Evolutionary conservation across 2,888 invertebrate species (phyloP).

Genomic region (Synanthedon myopaeformis): DNA sequence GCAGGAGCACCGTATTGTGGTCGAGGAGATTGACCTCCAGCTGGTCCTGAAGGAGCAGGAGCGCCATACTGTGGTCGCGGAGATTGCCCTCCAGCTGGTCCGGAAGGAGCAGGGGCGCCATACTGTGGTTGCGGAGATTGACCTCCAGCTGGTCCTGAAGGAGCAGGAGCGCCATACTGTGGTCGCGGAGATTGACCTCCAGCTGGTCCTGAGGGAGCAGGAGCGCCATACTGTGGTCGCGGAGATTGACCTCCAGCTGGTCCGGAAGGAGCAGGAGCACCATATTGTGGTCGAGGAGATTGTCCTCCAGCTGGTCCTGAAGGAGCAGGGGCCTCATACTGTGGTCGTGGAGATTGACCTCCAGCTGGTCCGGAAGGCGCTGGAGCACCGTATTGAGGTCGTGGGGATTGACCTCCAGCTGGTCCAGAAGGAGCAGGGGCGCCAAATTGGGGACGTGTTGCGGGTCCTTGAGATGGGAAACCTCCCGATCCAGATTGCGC

Average conservation of each 20-base stretch:
- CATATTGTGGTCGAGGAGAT: background rate
- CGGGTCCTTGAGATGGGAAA: background rate
- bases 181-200: background rate
- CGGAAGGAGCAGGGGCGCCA: background rate
- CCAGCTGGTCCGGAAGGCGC: conserved; percentile 9
- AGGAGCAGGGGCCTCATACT: background rate
- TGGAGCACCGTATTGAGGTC: conserved; percentile 3
- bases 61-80: conserved; percentile 5
- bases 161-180: conserved; percentile 5
- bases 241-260: background rate
- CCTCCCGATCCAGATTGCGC: background rate
- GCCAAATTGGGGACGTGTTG: background rate
- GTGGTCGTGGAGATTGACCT: background rate
- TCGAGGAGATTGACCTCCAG: background rate
- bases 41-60: background rate
- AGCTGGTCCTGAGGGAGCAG: background rate
- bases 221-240: background rate
- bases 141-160: background rate
- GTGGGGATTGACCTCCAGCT: conserved; percentile 11
- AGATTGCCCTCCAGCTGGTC: conserved; percentile 10
- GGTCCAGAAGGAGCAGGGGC: conserved; percentile 9
- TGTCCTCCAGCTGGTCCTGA: background rate
- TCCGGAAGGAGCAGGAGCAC: background rate
- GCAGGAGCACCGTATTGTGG: conserved; percentile 1
- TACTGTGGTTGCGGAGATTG: background rate